Base-by-base conservation (phyloP, 2,113 vertebrate species). In the Canis aureus region DNA sequence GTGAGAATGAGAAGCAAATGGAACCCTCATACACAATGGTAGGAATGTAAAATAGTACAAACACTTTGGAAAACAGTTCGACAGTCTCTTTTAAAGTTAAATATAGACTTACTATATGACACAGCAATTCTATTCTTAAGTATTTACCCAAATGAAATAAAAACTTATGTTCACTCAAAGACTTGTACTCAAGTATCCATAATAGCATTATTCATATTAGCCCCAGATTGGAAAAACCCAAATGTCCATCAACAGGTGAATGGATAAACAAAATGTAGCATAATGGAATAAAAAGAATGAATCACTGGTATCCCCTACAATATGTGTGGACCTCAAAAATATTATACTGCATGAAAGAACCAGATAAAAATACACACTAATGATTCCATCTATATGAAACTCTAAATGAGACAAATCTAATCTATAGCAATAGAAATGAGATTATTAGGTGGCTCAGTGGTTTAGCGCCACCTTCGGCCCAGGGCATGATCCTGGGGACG, bases 81-180 rank as follows among this genome's bases (percentile, higher is more conserved):
- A 87, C 23, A 27, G 35, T 59, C 74, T 66, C 57, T 82, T 66
- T 32, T 27, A 73, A 17, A 57, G 27, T 53, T 85, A 90, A 35
- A 55, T 79, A 81, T 29, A 90, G 38, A 73, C 35, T 60, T 66
- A 66, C 19, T 17, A 22, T 67, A 92, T 67, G 57, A 74, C 5
- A n/a, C 66, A 57, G 25, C 11, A 86, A 73, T 91, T 74, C 35
- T 10, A 67, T 32, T 51, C 59, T 13, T 88, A 53, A 23, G 23
- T 76, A 67, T 59, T 13, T 69, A 93, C 22, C 25, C 81, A 87
- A 76, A 67, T 90, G 57, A 91, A 93, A 82, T 91, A 67, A 91
- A 95, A 91, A 25, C 23, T 38, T 82, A 86, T n/a, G 35, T 53
- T 8, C 27, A 62, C 27, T 29, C 11, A 55, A 76, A 81, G 51